Evolutionary conservation across 2,888 invertebrate genomes (phyloP).

Genomic region (Cordylochernes scorpioides): DNA sequence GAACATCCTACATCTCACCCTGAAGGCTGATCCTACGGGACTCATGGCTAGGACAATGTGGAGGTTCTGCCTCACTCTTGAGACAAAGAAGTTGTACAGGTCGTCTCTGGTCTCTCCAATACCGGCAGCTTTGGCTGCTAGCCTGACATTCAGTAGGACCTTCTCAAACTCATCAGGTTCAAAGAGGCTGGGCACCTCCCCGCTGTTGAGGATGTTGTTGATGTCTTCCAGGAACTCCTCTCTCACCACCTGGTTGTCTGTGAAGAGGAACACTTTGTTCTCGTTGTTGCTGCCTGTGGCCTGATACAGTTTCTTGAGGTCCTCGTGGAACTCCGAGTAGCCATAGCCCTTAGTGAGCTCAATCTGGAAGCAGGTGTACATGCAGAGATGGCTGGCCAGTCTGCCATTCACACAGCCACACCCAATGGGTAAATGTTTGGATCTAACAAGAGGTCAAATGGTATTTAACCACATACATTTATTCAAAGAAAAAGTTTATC

Average conservation of each 20-base stretch:
- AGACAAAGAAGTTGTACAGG: constrained; percentile 59
- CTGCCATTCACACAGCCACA: too few species aligned
- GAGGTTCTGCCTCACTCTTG: constrained; percentile 48
- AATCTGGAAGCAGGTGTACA: constrained; percentile 50
- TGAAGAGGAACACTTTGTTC: constrained; percentile 56
- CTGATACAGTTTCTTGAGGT: constrained; percentile 48
- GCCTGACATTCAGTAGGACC: constrained; percentile 43
- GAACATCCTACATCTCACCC: constrained; percentile 29
- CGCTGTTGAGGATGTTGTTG: constrained; percentile 69
- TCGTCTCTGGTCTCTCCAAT: constrained; percentile 42
- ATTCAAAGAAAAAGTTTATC: too few species aligned
- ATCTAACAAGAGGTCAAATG: too few species aligned
- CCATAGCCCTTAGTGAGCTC: constrained; percentile 61
- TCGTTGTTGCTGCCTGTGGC: constrained; percentile 43
- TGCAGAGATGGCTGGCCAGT: not conserved
- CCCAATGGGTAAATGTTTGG: too few species aligned
- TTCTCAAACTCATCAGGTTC: constrained; percentile 53
- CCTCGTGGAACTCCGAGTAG: constrained; percentile 52
- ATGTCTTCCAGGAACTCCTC: constrained; percentile 77
- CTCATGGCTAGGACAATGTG: constrained; percentile 72
- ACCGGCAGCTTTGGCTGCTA: constrained; percentile 39
- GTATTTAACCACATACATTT: too few species aligned
- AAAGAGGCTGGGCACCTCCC: constrained; percentile 67
- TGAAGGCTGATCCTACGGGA: constrained; percentile 61
- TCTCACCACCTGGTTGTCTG: constrained; percentile 64